A percentile compares a stretch with the other conserved stretches of the same genome.
These are phyloP conservation scores for Nomia melanderi DNA, from an alignment of 1,140 invertebrate genomes.

Conservation along the genomic window DNA sequence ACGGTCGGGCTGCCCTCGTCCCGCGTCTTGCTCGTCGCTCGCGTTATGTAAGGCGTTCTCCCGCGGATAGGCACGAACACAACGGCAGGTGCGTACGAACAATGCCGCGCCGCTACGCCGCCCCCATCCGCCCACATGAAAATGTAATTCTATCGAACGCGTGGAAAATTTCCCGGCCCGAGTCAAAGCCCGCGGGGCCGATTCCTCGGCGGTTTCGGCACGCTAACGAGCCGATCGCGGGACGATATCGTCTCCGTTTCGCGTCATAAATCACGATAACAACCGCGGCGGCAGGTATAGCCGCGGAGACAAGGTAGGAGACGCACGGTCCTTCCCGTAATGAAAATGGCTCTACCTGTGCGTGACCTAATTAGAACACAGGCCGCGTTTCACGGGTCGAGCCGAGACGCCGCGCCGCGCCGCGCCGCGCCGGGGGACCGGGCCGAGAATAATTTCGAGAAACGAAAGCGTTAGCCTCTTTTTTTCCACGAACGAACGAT, in stretches of 20 bases:
- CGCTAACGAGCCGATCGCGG: too few species aligned
- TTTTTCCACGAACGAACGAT: background rate
- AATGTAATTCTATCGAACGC: background rate
- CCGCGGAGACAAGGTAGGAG: background rate
- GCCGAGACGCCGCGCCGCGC: background rate
- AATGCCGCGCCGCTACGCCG: too few species aligned
- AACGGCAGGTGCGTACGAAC: constrained; percentile 36
- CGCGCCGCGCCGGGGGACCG: background rate
- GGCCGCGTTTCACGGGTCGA: background rate
- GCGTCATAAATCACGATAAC: constrained; percentile 5
- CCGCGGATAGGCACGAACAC: background rate
- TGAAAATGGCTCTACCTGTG: background rate
- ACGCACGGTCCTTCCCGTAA: background rate
- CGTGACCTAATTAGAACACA: constrained; percentile 7
- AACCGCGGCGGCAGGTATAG: background rate
- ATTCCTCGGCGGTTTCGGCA: too few species aligned
- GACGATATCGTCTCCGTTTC: too few species aligned
- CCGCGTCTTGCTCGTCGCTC: constrained; percentile 12
- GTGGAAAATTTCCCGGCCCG: background rate
- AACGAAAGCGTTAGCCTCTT: constrained; percentile 4
- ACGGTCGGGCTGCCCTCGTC: background rate
- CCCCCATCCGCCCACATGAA: constrained; percentile 13
- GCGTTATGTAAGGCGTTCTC: constrained; percentile 37
- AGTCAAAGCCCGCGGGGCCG: too few species aligned
- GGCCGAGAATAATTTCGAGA: background rate